Conservation (phyloP, 2,888 invertebrate genomes). For the Bruchidius siliquastri region DNA sequence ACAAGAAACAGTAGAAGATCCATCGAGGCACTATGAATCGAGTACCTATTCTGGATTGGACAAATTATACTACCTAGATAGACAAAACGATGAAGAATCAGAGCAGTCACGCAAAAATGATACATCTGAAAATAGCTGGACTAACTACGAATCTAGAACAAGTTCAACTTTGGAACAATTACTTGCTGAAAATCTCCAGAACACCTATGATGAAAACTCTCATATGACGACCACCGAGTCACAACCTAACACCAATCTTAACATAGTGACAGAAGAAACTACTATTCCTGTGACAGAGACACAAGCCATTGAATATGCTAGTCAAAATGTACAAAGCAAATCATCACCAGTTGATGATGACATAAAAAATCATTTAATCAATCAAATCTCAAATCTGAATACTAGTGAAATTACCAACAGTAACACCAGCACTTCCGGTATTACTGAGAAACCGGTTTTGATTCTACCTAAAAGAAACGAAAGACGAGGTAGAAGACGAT, state of each 20-base stretch:
- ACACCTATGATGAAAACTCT: neutral
- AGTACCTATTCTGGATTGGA: neutral
- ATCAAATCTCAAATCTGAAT: neutral
- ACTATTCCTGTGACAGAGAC: neutral
- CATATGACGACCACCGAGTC: neutral
- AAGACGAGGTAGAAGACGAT: constrained; percentile 13
- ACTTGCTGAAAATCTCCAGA: neutral
- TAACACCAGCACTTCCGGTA: neutral
- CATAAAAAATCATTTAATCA: neutral
- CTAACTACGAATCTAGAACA: neutral
- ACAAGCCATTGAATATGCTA: neutral
- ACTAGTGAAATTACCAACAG: neutral
- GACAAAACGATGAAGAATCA: neutral
- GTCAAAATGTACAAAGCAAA: neutral
- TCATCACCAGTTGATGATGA: neutral
- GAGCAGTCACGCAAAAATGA: neutral
- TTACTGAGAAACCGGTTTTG: neutral
- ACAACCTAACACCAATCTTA: neutral
- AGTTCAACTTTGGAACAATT: neutral
- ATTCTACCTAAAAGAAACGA: constrained; percentile 5
- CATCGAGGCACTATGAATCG: neutral
- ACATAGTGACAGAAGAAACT: neutral
- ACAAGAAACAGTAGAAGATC: neutral
- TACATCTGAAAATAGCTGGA: neutral
- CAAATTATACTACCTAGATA: neutral